Evolutionary conservation across 2,113 vertebrate species (phyloP), one percentile per base, ranked within the genome.

Genomic region (Varanus komodoensis): DNA sequence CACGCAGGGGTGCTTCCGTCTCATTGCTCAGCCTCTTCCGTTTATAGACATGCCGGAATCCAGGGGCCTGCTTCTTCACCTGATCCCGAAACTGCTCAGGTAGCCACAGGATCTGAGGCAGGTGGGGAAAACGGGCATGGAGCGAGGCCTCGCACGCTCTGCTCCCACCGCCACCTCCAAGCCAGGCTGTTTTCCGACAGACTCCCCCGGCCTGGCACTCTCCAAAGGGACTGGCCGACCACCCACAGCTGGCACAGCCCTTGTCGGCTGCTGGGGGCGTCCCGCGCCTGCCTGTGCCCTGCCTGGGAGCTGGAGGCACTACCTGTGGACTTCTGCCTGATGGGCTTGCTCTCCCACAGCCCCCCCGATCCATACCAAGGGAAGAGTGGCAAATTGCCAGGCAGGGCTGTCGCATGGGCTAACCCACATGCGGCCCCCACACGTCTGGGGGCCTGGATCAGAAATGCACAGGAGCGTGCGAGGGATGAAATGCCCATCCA

Each of bases 91-190:
- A 89, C 19, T 86, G 87, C 77, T 97, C 87, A 0, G 98, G 98
- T 92, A 99, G 97, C 99, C 99, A 99, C 44, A 98, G 96, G 50
- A 99, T 95, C 99, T 99, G 91, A 67, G 85, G 74, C 86, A 91
- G 44, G 74, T 84, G 92, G 54, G n/a, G 32, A 83, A n/a, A 80
- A 64, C 50, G 11, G 44, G 34, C 8, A 19, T 64, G 61, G 19
- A 19, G 15, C 61, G 6, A 64, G 61, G 61, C 61, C 61, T 54
- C 57, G 11, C 57, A 61, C 9, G 11, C 11, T 12, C 8, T 15
- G 11, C 11, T 12, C 57, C 57, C 57, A 61, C 57, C 11, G 11
- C 9, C 57, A 61, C 8, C 57, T 1, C 11, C 2, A 11, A 11
- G 5, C 57, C 57, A 11, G 12, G 57, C 57, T 3, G 57, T 61